Evolutionary conservation across 2,797 vertebrate genomes (phyloP).

Genomic region (Galago senegalensis): DNA sequence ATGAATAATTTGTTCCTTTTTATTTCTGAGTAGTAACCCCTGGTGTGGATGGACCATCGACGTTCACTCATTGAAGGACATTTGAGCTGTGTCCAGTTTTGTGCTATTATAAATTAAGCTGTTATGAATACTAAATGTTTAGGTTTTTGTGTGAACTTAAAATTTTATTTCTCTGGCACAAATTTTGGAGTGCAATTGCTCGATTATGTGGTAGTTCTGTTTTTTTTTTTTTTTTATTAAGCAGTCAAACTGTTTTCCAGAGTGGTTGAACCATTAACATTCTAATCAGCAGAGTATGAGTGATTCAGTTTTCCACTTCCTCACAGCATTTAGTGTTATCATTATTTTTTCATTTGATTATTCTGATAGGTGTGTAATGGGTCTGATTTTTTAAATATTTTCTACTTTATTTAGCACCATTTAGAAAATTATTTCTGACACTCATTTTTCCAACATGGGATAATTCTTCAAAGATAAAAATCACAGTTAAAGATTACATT

Average conservation of each 20-base stretch:
- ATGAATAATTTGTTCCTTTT: not conserved
- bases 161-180: constrained; percentile 20
- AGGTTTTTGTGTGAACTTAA: not conserved
- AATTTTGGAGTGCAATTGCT: not conserved
- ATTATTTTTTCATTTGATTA: not conserved
- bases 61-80: not conserved
- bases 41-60: no score
- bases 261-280: not conserved
- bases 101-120: not conserved
- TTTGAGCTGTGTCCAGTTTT: not conserved
- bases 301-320: not conserved
- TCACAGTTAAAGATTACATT: not conserved
- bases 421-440: not conserved
- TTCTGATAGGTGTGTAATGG: not conserved
- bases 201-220: not conserved
- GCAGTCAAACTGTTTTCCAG: not conserved
- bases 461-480: constrained; percentile 42
- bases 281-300: not conserved
- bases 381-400: constrained; percentile 23
- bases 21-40: not conserved
- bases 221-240: not conserved
- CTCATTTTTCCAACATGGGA: not conserved
- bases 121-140: not conserved
- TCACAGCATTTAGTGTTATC: not conserved
- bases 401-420: not conserved